Conservation (phyloP, 2,113 vertebrate species). For the Lamprologus speciosus region DNA sequence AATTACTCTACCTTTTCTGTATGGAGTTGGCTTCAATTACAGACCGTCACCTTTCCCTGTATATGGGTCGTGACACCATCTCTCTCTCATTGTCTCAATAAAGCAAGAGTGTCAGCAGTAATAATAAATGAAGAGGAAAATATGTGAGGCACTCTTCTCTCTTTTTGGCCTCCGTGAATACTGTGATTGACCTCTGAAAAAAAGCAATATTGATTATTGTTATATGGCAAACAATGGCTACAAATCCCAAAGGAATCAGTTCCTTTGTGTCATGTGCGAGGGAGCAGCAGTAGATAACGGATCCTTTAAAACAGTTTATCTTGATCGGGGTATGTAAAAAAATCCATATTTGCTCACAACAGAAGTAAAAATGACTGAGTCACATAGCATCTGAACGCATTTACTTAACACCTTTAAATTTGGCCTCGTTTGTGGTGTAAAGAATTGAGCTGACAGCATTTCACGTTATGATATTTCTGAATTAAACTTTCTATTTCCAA, state of each 20-base stretch:
- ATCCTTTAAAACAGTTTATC: neutral
- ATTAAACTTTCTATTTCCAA: neutral
- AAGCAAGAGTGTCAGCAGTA: neutral
- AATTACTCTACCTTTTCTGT: conserved; percentile 48
- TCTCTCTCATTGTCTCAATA: conserved; percentile 41
- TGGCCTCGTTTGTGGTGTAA: neutral
- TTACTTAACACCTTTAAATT: neutral
- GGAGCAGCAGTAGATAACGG: neutral
- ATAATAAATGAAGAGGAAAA: conserved; percentile 32
- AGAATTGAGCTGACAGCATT: neutral
- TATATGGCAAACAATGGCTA: neutral
- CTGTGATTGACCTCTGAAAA: conserved; percentile 20
- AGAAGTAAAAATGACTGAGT: neutral
- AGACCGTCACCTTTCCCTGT: conserved; percentile 16
- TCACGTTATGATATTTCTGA: neutral
- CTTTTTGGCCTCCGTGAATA: conserved; percentile 12
- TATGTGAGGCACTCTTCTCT: neutral
- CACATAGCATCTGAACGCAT: neutral
- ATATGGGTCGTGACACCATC: conserved; percentile 38
- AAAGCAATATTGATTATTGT: conserved; percentile 42
- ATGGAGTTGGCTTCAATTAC: conserved; percentile 38
- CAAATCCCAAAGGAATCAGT: neutral
- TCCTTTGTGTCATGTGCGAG: neutral
- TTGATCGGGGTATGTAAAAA: neutral
- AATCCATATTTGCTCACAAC: neutral